These are phyloP conservation scores for Argopecten irradians DNA, from an alignment of 1,140 invertebrate species.

Conservation along the genomic window DNA sequence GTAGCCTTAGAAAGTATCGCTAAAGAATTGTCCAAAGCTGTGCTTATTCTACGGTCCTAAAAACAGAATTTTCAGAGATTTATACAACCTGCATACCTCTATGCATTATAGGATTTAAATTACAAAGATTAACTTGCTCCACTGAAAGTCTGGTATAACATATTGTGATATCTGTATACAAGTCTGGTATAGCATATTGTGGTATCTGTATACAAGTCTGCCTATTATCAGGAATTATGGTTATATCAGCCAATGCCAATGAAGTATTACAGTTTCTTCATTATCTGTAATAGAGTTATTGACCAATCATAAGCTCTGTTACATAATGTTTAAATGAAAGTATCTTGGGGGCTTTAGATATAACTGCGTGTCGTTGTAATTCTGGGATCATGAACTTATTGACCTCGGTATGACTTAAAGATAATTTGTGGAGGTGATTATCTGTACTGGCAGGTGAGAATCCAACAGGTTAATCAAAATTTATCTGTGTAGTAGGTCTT, in stretches of 20 bases:
- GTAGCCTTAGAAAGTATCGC: too few relatives aligned
- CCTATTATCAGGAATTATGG: neutral
- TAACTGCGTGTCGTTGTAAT: neutral
- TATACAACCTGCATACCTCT: too few relatives aligned
- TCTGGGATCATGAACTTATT: neutral
- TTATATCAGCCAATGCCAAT: neutral
- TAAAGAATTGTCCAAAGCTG: too few relatives aligned
- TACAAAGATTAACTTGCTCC: too few relatives aligned
- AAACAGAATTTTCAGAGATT: too few relatives aligned
- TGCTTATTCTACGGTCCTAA: too few relatives aligned
- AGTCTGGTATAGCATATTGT: too few relatives aligned
- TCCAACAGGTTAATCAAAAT: neutral
- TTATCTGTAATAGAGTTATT: slow-evolving; percentile 2
- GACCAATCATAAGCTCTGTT: neutral
- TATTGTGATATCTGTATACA: too few relatives aligned
- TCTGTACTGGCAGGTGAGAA: neutral
- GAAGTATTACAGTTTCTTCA: neutral
- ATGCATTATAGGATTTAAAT: too few relatives aligned
- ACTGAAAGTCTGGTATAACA: too few relatives aligned
- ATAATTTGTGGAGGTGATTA: neutral
- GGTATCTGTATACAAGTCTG: too few relatives aligned
- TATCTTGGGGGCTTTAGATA: neutral
- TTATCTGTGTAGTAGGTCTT: neutral
- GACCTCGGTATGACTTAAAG: neutral
- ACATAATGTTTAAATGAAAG: neutral